Base-by-base conservation (phyloP, 2,797 vertebrate species). In the Tapirus indicus region DNA sequence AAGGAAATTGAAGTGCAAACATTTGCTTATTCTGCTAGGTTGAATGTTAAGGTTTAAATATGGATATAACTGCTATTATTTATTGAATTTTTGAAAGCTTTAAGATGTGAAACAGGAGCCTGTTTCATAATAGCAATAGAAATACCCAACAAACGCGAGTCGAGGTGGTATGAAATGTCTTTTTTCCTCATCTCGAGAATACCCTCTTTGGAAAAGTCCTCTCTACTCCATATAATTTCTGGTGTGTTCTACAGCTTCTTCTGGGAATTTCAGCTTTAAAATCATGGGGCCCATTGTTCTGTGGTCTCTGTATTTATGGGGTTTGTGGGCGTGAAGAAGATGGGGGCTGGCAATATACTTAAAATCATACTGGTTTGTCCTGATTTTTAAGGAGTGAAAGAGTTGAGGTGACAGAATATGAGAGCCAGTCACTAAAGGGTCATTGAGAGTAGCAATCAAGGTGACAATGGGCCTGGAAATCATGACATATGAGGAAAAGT, bases 11-110 rank as follows among this genome's bases (percentile, higher is more conserved):
- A 80, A 94, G 25, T 20, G 11, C 25, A 84, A 58, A 38, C 41
- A 89, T 56, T 35, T 75, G 1, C 5, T 82, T 58, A 88, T 95
- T 79, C 72, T 85, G 1, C 38, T n/a, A 56, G 25, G 3, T 49
- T 79, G 32, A 66, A n/a, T 89, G 16, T 62, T 80, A 29, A 68
- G 32, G 32, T 89, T 87, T 60, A 80, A 60, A 25, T 71, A 32
- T 92, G 71, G 13, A 18, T 74, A 27, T 25, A 74, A 78, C 92
- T 71, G 17, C 7, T 47, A 47, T 72, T 89, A 32, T 13, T 90
- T 64, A 29, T n/a, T n/a, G 20, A 32, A 52, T 88, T 92, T 75
- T 90, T 72, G 27, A 41, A 69, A 95, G 92, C 21, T 60, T 85
- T 69, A 62, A 64, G 1, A 4, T n/a, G 13, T 32, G 38, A 89